A percentile compares a stretch with the other conserved stretches of the same genome.
Conservation (phyloP, 2,888 invertebrate species). For the Diadromus collaris region DNA sequence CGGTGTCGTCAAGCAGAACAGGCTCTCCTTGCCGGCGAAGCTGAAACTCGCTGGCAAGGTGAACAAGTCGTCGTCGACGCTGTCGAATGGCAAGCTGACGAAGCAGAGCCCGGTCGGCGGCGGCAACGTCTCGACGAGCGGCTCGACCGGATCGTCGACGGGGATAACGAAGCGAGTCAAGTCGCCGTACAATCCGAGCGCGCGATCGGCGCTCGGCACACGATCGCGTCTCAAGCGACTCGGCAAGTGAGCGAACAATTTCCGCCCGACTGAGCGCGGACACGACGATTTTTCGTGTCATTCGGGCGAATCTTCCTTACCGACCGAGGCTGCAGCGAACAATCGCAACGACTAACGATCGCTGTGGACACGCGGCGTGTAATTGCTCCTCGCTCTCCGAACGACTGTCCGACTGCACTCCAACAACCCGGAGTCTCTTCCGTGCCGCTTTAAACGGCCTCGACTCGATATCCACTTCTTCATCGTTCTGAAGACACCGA, state of each 20-base stretch:
- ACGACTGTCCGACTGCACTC: neutral
- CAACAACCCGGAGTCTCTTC: neutral
- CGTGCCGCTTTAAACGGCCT: neutral
- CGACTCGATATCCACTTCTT: neutral
- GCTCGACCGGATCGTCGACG: slow-evolving; percentile 54
- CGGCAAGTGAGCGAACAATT: slow-evolving; percentile 70
- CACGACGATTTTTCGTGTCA: neutral
- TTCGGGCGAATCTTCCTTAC: neutral
- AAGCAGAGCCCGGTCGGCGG: slow-evolving; percentile 50
- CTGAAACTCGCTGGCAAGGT: slow-evolving; percentile 64
- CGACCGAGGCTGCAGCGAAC: neutral
- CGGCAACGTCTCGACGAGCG: slow-evolving; percentile 22
- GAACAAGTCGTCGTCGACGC: slow-evolving; percentile 37
- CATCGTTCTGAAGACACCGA: neutral
- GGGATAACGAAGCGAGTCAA: slow-evolving; percentile 75
- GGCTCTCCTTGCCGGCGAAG: slow-evolving; percentile 72
- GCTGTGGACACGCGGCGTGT: neutral
- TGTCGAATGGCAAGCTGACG: slow-evolving; percentile 56
- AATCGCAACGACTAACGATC: neutral
- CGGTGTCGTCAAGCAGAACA: slow-evolving; percentile 73
- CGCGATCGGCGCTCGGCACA: slow-evolving; percentile 74
- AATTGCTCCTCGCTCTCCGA: neutral
- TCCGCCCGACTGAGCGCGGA: neutral
- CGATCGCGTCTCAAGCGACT: slow-evolving; percentile 78
- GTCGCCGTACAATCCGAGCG: slow-evolving; percentile 75